phyloP scores from a whole-genome alignment of 2,888 invertebrate genomes.

The Caenorhabditis sp. region DNA sequence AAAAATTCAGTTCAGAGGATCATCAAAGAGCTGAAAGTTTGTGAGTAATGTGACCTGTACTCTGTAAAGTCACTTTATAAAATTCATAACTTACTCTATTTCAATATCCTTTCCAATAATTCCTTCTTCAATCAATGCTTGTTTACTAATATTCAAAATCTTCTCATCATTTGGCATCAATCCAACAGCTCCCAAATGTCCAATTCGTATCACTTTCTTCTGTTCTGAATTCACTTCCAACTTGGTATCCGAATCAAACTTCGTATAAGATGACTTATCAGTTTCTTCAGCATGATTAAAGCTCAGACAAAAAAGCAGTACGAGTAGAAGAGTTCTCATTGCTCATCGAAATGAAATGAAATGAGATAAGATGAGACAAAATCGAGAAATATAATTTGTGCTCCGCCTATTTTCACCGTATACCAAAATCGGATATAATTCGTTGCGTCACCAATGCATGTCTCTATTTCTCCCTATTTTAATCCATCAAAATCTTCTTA shows the following conservation, averaged over 20 bases:
- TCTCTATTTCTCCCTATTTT: neutral
- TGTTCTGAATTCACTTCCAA: constrained; percentile 47
- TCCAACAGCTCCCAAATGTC: constrained; percentile 51
- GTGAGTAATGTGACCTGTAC: too few relatives aligned
- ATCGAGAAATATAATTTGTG: neutral
- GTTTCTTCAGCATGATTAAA: neutral
- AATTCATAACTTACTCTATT: constrained; percentile 55
- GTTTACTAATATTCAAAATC: constrained; percentile 62
- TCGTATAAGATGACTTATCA: constrained; percentile 39
- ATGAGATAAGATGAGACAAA: too few relatives aligned
- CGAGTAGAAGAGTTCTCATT: constrained; percentile 8
- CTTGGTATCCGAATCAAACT: constrained; percentile 44
- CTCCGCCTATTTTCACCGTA: neutral
- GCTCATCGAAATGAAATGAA: neutral
- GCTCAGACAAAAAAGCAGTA: constrained; percentile 12
- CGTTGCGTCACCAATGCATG: neutral
- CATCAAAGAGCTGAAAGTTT: too few relatives aligned
- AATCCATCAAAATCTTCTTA: neutral
- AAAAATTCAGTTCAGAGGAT: too few relatives aligned
- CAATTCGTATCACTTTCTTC: constrained; percentile 49
- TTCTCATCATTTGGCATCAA: constrained; percentile 66
- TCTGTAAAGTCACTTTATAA: too few relatives aligned
- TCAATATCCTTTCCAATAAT: constrained; percentile 63
- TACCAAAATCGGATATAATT: neutral
- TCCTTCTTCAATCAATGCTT: constrained; percentile 61